Percentiles rank a stretch among this genome's conserved stretches.
Conservation (phyloP, 23 tunicate species). For the Halocynthia aurantium region DNA sequence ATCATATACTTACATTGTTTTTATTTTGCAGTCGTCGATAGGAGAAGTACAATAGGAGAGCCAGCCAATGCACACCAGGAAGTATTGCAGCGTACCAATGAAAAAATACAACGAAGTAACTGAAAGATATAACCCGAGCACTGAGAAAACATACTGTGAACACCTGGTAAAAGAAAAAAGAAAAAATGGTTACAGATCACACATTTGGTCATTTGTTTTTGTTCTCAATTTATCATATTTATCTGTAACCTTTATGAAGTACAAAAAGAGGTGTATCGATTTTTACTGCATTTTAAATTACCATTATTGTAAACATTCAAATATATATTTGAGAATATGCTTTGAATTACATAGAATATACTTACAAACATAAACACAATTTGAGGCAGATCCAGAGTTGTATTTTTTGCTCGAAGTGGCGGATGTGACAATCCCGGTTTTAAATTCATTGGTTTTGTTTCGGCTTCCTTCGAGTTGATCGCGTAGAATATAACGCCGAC, state of each 20-base stretch:
- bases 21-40: constrained; percentile 15
- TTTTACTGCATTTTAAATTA: too few species aligned
- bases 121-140: constrained; percentile 3
- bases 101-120: constrained; percentile 20
- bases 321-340: too few species aligned
- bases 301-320: too few species aligned
- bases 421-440: constrained; percentile 1
- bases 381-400: constrained; percentile 15
- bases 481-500: constrained; percentile 21
- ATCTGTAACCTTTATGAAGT: too few species aligned
- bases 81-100: constrained; percentile 19
- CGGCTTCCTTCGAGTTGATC: constrained; percentile 24
- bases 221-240: too few species aligned
- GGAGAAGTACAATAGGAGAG: constrained; percentile 7
- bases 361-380: constrained; percentile 17
- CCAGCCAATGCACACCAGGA: constrained; percentile 19
- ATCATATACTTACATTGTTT: constrained; percentile 16
- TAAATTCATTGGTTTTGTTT: neutral
- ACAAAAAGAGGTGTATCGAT: too few species aligned
- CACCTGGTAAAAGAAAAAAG: neutral
- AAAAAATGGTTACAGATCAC: too few species aligned
- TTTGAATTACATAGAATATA: neutral
- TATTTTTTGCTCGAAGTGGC: constrained; percentile 11
- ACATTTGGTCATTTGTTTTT: too few species aligned
- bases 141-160: constrained; percentile 26